Conservation (phyloP, 2,888 invertebrate species). For the Rhaphigaster nebulosa region DNA sequence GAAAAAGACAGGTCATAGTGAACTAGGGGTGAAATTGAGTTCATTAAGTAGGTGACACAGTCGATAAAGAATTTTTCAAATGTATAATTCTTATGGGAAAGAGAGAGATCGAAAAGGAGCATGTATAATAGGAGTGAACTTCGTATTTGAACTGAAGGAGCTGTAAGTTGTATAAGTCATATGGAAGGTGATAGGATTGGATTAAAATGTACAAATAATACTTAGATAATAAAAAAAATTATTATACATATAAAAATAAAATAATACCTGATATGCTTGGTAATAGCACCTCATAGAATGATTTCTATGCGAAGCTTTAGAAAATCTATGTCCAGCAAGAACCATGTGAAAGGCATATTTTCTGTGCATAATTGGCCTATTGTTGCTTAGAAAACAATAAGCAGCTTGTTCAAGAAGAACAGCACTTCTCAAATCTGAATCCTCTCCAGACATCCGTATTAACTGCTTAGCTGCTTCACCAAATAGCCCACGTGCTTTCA, state of each 20-base stretch:
- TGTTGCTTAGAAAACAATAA: slow-evolving; percentile 84
- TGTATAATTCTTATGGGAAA: not conserved
- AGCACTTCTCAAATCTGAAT: slow-evolving; percentile 95
- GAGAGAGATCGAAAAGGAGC: not conserved
- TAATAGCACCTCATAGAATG: slow-evolving; percentile 93
- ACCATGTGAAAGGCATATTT: slow-evolving; percentile 98
- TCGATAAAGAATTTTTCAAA: not conserved
- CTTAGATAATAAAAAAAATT: not conserved
- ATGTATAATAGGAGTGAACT: not conserved
- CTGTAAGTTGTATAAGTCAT: not conserved
- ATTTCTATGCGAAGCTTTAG: slow-evolving; percentile 91
- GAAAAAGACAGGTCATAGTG: not conserved
- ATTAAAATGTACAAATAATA: not conserved
- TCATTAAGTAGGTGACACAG: not conserved
- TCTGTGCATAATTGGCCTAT: slow-evolving; percentile 81
- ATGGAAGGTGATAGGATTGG: not conserved
- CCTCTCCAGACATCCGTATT: slow-evolving; percentile 96
- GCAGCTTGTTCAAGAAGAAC: slow-evolving; percentile 95
- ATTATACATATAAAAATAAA: slow-evolving; percentile 55
- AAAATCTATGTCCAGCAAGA: slow-evolving; percentile 94
- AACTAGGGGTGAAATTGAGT: not conserved
- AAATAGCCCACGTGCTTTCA: slow-evolving; percentile 82
- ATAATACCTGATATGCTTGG: slow-evolving; percentile 86
- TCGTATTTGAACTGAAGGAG: not conserved
- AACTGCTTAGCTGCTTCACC: slow-evolving; percentile 96